Evolutionary conservation across 23 tunicate genomes (phyloP).

Genomic region (Ascidia mentula): DNA sequence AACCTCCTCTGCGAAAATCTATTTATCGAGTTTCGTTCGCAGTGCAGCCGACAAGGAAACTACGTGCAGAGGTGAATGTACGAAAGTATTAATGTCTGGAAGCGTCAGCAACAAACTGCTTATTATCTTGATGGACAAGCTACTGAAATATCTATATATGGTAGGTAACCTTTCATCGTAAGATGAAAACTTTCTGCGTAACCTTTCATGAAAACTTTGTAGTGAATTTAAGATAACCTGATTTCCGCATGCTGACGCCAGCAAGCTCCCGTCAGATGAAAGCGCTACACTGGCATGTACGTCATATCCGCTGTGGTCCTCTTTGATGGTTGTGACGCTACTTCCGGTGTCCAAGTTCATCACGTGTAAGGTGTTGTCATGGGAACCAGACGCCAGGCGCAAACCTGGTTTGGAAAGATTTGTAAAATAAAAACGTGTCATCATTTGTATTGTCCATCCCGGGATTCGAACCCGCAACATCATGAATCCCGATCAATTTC

Average conservation of each 20-base stretch:
- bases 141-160: too few species aligned
- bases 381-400: constrained; percentile 49
- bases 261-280: not conserved
- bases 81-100: too few species aligned
- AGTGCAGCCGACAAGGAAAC: too few species aligned
- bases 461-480: not conserved
- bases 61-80: too few species aligned
- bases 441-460: not conserved
- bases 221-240: constrained; percentile 11
- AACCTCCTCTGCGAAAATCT: too few species aligned
- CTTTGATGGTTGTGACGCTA: constrained; percentile 27
- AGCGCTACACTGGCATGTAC: constrained; percentile 39
- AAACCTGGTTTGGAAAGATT: constrained; percentile 23
- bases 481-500: too few species aligned
- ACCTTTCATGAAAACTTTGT: too few species aligned
- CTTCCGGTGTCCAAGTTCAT: constrained; percentile 54
- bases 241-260: constrained; percentile 49
- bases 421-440: not conserved
- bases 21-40: too few species aligned
- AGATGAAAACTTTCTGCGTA: too few species aligned
- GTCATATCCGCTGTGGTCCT: constrained; percentile 38
- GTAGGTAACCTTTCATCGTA: too few species aligned
- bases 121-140: too few species aligned
- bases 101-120: too few species aligned
- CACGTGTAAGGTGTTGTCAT: constrained; percentile 38